Evolutionary conservation across 1,140 invertebrate genomes (phyloP), one percentile per base, ranked within the genome.

Genomic region (Ganaspis sp.): DNA sequence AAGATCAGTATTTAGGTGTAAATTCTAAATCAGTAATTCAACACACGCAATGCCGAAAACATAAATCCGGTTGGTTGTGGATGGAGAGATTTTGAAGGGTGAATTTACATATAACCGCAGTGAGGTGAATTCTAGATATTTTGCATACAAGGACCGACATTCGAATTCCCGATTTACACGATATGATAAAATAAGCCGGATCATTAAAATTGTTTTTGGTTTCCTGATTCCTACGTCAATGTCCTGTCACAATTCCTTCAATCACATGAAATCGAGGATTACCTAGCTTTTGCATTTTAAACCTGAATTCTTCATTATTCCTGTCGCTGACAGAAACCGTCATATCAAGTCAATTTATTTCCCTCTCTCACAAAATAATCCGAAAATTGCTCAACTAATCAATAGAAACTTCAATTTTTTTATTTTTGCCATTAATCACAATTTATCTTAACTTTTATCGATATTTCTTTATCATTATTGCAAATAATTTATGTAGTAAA

Each of bases 21-120:
- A 69, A 71, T 45, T 26, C 40, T 9, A 58, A 81, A 81, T 81
- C 76, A 81, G 54, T 49, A 45, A 81, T 78, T 78, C 74, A 81
- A 54, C 37, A 71, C 54, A 72, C 71, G 76, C 70, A 76, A 70
- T 17, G 72, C 69, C 58, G n/a, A 74, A 81, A 78, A 78, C 80
- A 81, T 81, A 78, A 78, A 78, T 81, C 74, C 73, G 74, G 70
- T 75, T 37, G 40, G 40, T 45, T n/a, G 54, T 26, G 53, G 53
- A 21, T 4, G 19, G 53, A 54, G 70, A 53, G 53, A 72, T 76
- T 38, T 58, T 26, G 71, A 38, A 79, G 80, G 82, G 74, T 72
- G 78, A 82, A 85, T 86, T 85, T 82, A 83, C 82, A 85, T 86
- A n/a, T n/a, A 86, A 87, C 75, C 72, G 71, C 75, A 38, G 34